These are phyloP conservation scores for Halyomorpha halys DNA, from an alignment of 1,140 invertebrate genomes.

Conservation along the genomic window DNA sequence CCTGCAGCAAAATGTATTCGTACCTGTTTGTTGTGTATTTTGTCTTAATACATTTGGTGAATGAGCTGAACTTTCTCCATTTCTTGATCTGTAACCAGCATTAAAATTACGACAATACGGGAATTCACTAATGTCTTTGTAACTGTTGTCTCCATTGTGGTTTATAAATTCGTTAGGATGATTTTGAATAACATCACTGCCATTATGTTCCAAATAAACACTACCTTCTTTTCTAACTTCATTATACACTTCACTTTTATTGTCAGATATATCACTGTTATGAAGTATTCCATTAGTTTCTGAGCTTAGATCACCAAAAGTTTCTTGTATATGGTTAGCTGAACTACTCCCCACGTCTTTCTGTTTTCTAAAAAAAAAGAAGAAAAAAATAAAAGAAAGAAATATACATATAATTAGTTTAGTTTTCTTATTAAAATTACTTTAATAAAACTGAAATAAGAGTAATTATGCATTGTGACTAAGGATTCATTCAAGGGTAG, in stretches of 20 bases:
- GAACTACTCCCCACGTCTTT: neutral
- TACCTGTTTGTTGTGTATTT: constrained; percentile 9
- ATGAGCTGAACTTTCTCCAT: constrained; percentile 12
- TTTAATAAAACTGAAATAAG: neutral
- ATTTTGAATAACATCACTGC: constrained; percentile 11
- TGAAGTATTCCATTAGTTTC: constrained; percentile 1
- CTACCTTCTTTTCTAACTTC: constrained; percentile 15
- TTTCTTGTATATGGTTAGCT: neutral
- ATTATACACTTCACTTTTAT: constrained; percentile 12
- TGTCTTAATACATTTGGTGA: constrained; percentile 1
- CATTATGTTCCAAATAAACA: constrained; percentile 19
- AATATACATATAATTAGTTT: neutral
- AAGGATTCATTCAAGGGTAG: neutral
- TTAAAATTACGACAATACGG: constrained; percentile 6
- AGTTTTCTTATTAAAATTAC: neutral
- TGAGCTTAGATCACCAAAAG: constrained; percentile 12
- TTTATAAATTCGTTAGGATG: constrained; percentile 1
- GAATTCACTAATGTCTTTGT: constrained; percentile 17
- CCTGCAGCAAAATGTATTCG: neutral
- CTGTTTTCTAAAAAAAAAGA: constrained; percentile 13
- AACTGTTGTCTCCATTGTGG: constrained; percentile 4
- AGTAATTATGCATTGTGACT: neutral
- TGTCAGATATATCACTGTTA: constrained; percentile 10
- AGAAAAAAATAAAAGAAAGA: neutral
- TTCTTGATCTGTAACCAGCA: constrained; percentile 2